These are phyloP conservation scores for Montipora efflorescens DNA, from an alignment of 64 coral and sea anemone genomes.

Conservation along the genomic window DNA sequence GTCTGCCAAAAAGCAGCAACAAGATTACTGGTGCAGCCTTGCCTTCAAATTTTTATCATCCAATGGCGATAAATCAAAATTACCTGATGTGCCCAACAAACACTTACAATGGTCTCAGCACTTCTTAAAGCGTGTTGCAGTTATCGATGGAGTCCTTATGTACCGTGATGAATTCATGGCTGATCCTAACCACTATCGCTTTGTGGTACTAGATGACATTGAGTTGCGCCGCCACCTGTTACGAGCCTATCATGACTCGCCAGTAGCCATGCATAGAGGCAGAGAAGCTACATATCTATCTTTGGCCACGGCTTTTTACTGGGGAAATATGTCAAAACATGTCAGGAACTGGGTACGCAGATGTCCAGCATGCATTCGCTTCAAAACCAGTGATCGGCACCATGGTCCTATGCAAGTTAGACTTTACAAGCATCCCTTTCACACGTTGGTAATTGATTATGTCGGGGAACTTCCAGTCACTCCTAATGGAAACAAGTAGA, in stretches of 20 bases:
- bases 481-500: constrained; percentile 32
- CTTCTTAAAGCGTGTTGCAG: neutral
- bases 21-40: constrained; percentile 12
- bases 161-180: constrained; percentile 12
- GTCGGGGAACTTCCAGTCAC: neutral
- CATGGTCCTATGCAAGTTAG: constrained; percentile 39
- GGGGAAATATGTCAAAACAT: constrained; percentile 26
- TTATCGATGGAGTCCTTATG: constrained; percentile 40
- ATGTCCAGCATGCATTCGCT: constrained; percentile 10
- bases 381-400: constrained; percentile 7
- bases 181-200: neutral
- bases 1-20: neutral
- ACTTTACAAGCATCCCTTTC: too few species aligned
- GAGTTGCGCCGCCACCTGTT: neutral
- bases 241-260: constrained; percentile 53
- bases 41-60: neutral
- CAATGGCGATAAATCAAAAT: neutral
- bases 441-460: too few species aligned
- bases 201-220: constrained; percentile 17
- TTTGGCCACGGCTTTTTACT: neutral
- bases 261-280: constrained; percentile 36
- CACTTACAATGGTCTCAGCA: constrained; percentile 39
- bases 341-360: constrained; percentile 11
- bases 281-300: constrained; percentile 15
- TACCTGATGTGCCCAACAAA: constrained; percentile 14